These are phyloP conservation scores for Actinia equina DNA, from an alignment of 64 coral and sea anemone species.

Conservation along the genomic window DNA sequence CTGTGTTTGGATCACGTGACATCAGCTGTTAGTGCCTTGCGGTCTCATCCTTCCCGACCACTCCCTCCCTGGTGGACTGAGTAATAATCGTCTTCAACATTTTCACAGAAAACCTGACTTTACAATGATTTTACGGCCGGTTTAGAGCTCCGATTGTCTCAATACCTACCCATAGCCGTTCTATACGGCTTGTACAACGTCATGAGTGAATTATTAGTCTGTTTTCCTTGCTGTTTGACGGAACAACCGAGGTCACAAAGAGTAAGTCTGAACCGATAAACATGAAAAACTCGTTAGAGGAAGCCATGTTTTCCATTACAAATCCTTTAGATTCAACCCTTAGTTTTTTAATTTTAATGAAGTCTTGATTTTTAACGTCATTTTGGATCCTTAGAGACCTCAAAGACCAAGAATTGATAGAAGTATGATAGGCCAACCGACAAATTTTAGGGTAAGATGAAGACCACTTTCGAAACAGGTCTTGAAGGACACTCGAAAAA, in stretches of 20 bases:
- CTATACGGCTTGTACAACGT: slow-evolving; percentile 8
- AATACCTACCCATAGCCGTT: neutral
- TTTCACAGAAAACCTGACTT: neutral
- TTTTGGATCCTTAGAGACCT: slow-evolving; percentile 9
- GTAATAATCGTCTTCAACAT: neutral
- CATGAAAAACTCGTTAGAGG: neutral
- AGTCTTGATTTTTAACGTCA: neutral
- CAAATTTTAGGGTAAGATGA: slow-evolving; percentile 19
- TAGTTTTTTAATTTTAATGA: neutral
- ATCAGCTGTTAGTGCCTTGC: neutral
- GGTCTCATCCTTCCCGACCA: slow-evolving; percentile 12
- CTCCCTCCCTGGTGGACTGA: slow-evolving; percentile 31
- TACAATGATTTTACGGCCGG: slow-evolving; percentile 17
- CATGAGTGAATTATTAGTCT: slow-evolving; percentile 43
- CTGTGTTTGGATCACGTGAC: slow-evolving; percentile 6
- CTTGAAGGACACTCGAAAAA: neutral
- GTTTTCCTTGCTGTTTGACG: slow-evolving; percentile 29
- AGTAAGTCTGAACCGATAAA: slow-evolving; percentile 11
- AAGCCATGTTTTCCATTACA: neutral
- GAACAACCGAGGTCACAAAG: slow-evolving; percentile 8
- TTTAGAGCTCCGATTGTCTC: neutral
- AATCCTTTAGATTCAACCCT: neutral
- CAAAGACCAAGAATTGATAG: slow-evolving; percentile 26
- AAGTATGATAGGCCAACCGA: slow-evolving; percentile 22
- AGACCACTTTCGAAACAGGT: neutral